Evolutionary conservation across 2,113 vertebrate species (phyloP), one percentile per base, ranked within the genome.

Genomic region (Spea multiplicata): DNA sequence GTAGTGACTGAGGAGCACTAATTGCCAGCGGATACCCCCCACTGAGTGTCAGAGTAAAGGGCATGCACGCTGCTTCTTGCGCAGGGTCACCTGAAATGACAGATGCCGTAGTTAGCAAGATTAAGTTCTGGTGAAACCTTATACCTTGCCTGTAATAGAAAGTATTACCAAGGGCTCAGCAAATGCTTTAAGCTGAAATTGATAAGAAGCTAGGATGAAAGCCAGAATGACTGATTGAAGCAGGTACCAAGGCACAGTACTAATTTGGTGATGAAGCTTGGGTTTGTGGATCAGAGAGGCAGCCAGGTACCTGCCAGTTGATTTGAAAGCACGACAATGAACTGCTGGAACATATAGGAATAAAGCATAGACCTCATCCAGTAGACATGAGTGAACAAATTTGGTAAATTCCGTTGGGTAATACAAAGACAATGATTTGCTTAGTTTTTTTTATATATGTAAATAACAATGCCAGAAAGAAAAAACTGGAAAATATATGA

Each of bases 61-160:
- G 73, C 81, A 64, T 80, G 83, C 82, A 0, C 64, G 84, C 80
- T 78, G 75, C 82, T 84, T 85, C 87, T 85, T 86, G 49, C 73
- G 84, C 64, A 85, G 91, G 91, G 92, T 92, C 92, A 91, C 0
- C 91, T 90, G 88, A 89, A 88, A 87, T 89, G 92, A 89, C 74
- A 84, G 90, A 87, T 85, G 84, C 84, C 64, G 75, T 79, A 88
- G 88, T 86, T 87, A 50, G 82, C 87, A 64, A 84, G 84, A 86
- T 87, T 85, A 86, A 83, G 85, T 87, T 87, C 87, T 88, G 85
- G 85, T 88, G 90, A 91, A 93, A 93, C 85, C 75, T 53, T 86
- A 92, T 84, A 85, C 75, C 76, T 66, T 85, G 83, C 87, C 87
- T 86, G 80, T 85, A 78, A 74, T 87, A 86, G 84, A 82, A 83